Evolutionary conservation across 2,888 invertebrate species (phyloP), one percentile per base, ranked within the genome.

Genomic region (Archaeoteleia sp.): DNA sequence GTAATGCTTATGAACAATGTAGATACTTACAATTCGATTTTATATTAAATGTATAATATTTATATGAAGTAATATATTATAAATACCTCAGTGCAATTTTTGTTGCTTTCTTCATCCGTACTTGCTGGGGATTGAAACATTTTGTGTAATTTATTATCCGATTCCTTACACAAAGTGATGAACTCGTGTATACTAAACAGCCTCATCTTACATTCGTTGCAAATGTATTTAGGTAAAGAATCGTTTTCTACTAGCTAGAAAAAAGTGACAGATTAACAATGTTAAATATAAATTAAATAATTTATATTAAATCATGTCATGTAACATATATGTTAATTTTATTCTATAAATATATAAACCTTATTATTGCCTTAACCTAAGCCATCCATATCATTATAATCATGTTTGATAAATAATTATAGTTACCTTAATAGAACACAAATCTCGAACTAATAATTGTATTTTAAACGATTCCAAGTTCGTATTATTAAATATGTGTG

Each of bases 391-490:
- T n/a, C n/a, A n/a, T n/a, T n/a, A n/a, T n/a, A n/a, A n/a, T n/a
- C n/a, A n/a, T n/a, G n/a, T n/a, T n/a, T n/a, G n/a, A n/a, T n/a
- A n/a, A n/a, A n/a, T n/a, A n/a, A n/a, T 14, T 8, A 39, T 15
- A 35, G 15, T 62, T 13, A 62, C 67, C 67, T 61, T 67, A 20
- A 67, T 67, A 5, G 60, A 67, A 51, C 67, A 67, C 37, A 67
- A 39, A 46, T 67, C 67, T 20, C 67, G 61, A 39, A 67, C 55
- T 23, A 68, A 54, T 12, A 68, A 49, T 23, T 68, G 68, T 10
- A 68, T 68, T 58, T 68, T 68, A 12, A 68, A 68, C 4, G 68
- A 68, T 17, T 68, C 68, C 35, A 68, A 37, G 20, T 68, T 63
- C 23, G 48, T 63, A 4, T 43, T 60, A 25, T 60, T 39, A 40